A percentile compares a stretch with the other conserved stretches of the same genome.
These are phyloP conservation scores for Sternotherus odoratus DNA, from an alignment of 2,797 vertebrate species.

Conservation along the genomic window DNA sequence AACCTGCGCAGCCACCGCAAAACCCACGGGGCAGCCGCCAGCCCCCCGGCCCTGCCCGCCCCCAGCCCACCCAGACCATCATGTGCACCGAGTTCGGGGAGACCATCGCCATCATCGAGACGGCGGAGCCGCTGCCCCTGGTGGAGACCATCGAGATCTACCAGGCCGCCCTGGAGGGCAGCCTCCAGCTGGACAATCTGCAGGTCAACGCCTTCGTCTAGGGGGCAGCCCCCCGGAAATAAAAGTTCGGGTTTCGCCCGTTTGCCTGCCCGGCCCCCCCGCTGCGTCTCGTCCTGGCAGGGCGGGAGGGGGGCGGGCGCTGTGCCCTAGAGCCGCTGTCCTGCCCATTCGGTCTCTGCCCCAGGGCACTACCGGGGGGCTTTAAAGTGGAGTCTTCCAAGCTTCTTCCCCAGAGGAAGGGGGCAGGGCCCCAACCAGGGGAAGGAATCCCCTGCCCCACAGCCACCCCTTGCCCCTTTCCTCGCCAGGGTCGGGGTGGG, in stretches of 20 bases:
- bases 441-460: no score
- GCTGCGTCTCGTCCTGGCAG: background rate
- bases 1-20: constrained; percentile 91
- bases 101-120: constrained; percentile 94
- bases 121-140: constrained; percentile 86
- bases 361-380: no score
- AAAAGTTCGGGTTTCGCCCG: background rate
- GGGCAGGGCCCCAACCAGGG: background rate
- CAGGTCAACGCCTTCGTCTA: constrained; percentile 66
- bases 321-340: no score
- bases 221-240: background rate
- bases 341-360: no score
- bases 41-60: constrained; percentile 71
- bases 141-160: constrained; percentile 93
- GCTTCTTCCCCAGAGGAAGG: no score
- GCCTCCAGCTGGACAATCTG: constrained; percentile 79
- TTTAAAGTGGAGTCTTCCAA: background rate
- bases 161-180: constrained; percentile 87
- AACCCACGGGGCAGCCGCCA: constrained; percentile 85
- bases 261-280: background rate
- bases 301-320: background rate
- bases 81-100: constrained; percentile 95
- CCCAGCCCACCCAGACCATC: constrained; percentile 82
- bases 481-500: background rate
- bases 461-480: background rate